Evolutionary conservation across 1,140 invertebrate genomes (phyloP).

Genomic region (Pseudobourletiella spinata): DNA sequence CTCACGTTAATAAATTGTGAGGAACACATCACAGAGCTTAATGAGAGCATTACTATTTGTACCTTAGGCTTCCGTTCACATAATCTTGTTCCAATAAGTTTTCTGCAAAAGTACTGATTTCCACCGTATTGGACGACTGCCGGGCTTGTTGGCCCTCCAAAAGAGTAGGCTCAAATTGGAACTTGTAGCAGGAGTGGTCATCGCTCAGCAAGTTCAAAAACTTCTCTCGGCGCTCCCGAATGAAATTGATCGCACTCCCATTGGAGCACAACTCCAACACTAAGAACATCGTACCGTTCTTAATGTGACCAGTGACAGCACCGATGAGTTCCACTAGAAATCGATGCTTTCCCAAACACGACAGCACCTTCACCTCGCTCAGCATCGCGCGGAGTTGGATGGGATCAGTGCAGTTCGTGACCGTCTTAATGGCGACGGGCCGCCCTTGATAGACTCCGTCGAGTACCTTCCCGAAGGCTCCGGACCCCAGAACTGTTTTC

Average conservation of each 20-base stretch:
- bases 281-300: conserved; percentile 1
- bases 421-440: conserved; percentile 14
- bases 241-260: conserved; percentile 9
- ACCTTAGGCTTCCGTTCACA: no score
- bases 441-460: background rate
- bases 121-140: no score
- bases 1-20: no score
- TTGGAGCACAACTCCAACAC: conserved; percentile 21
- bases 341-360: conserved; percentile 13
- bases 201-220: background rate
- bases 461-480: conserved; percentile 1
- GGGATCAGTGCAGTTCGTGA: background rate
- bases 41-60: no score
- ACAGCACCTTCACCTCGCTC: conserved; percentile 18
- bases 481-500: conserved; percentile 3
- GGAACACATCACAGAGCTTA: no score
- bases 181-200: background rate
- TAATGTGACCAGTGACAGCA: conserved; percentile 16
- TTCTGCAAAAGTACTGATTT: no score
- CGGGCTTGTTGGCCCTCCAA: no score
- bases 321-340: conserved; percentile 19
- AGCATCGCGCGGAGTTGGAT: conserved; percentile 7
- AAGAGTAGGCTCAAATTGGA: no score
- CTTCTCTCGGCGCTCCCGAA: background rate
- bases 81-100: no score